Evolutionary conservation across 1,140 invertebrate genomes (phyloP).

Genomic region (Megathymus violae): DNA sequence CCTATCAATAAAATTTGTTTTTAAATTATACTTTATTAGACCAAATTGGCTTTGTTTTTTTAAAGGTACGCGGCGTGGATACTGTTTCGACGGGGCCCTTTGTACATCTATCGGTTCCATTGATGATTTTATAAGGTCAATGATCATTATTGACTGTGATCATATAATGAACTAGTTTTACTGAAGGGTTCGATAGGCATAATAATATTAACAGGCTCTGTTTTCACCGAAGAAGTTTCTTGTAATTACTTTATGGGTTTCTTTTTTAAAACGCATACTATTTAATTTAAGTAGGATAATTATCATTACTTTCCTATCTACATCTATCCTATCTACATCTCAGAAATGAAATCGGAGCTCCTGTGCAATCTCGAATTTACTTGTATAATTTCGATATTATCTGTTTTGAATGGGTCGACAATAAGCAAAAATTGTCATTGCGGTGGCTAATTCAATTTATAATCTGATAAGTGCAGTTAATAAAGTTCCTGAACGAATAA

Average conservation of each 20-base stretch:
- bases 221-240: constrained; percentile 14
- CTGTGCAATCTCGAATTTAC: neutral
- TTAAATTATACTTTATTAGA: constrained; percentile 80
- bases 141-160: constrained; percentile 78
- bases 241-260: constrained; percentile 19
- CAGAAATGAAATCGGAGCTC: neutral
- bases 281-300: neutral
- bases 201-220: constrained; percentile 44
- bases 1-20: constrained; percentile 77
- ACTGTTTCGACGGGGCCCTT: constrained; percentile 63
- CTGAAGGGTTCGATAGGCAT: constrained; percentile 38
- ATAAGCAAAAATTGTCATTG: too few relatives aligned
- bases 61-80: constrained; percentile 46
- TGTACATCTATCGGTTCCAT: constrained; percentile 69
- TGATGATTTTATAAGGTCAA: constrained; percentile 81
- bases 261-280: neutral
- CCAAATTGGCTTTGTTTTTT: constrained; percentile 79
- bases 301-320: too few relatives aligned
- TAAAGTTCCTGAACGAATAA: too few relatives aligned
- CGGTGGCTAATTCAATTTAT: too few relatives aligned
- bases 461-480: too few relatives aligned
- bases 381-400: too few relatives aligned
- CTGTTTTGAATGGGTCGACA: too few relatives aligned
- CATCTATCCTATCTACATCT: neutral
- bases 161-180: constrained; percentile 75